Conservation (phyloP, 1,140 invertebrate species). For the Drosophila bocki region DNA sequence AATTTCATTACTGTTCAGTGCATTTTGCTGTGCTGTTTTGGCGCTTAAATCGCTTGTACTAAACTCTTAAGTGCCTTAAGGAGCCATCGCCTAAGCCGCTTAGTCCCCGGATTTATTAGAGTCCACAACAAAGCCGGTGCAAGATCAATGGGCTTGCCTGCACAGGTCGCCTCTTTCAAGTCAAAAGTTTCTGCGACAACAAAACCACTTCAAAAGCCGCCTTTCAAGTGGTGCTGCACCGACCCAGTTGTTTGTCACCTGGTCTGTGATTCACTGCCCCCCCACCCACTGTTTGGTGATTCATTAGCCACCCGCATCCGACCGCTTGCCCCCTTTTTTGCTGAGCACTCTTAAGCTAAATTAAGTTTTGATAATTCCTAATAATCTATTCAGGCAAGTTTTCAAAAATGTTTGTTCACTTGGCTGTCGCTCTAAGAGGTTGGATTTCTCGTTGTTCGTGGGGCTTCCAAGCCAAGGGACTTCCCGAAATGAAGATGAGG, state of each 20-base stretch:
- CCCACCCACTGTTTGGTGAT: slow-evolving; percentile 16
- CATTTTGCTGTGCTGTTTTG: slow-evolving; percentile 15
- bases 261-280: slow-evolving; percentile 29
- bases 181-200: slow-evolving; percentile 58
- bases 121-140: slow-evolving; percentile 65
- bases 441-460: background rate
- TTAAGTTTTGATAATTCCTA: slow-evolving; percentile 84
- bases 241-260: slow-evolving; percentile 70
- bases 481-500: slow-evolving; percentile 1
- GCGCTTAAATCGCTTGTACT: slow-evolving; percentile 54
- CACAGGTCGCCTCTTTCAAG: slow-evolving; percentile 11
- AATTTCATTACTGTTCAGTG: slow-evolving; percentile 2
- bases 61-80: slow-evolving; percentile 49
- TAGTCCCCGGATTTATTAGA: slow-evolving; percentile 47
- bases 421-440: slow-evolving; percentile 51
- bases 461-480: slow-evolving; percentile 10
- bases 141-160: slow-evolving; percentile 73
- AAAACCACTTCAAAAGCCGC: slow-evolving; percentile 74
- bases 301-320: slow-evolving; percentile 63
- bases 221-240: slow-evolving; percentile 58
- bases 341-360: slow-evolving; percentile 69
- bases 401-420: slow-evolving; percentile 77
- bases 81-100: slow-evolving; percentile 60
- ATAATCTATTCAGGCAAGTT: slow-evolving; percentile 83
- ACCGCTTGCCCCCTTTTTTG: slow-evolving; percentile 10